These are phyloP conservation scores for Acropora yongei DNA, from an alignment of 64 coral and sea anemone species.

Conservation along the genomic window DNA sequence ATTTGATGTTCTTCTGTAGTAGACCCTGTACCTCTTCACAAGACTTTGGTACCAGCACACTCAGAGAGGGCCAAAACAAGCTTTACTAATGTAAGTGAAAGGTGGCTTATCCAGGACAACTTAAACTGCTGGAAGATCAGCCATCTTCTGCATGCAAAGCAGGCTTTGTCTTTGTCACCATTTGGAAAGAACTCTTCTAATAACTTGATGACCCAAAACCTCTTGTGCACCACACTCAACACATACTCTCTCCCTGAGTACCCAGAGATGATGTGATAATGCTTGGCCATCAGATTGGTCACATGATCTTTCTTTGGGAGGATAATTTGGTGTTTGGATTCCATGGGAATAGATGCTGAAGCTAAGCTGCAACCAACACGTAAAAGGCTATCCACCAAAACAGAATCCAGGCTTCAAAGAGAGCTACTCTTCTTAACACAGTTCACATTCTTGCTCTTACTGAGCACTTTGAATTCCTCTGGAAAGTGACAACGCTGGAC, in stretches of 20 bases:
- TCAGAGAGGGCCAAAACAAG: no score
- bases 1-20: neutral
- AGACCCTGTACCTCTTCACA: neutral
- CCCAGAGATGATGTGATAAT: constrained; percentile 6
- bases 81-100: neutral
- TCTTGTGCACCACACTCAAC: neutral
- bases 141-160: constrained; percentile 13
- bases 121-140: neutral
- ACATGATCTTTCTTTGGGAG: constrained; percentile 34
- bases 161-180: neutral
- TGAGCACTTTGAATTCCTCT: neutral
- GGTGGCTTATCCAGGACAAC: neutral
- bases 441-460: no score
- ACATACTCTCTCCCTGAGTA: constrained; percentile 20
- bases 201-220: constrained; percentile 16
- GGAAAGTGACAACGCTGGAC: neutral
- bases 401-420: neutral
- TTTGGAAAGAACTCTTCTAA: neutral
- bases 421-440: no score
- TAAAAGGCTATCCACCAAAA: neutral
- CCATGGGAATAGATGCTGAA: neutral
- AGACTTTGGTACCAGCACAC: no score
- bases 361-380: constrained; percentile 13
- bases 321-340: constrained; percentile 10
- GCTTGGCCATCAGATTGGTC: neutral